phyloP scores from a whole-genome alignment of 2,797 vertebrate species.

The Streptopelia turtur region DNA sequence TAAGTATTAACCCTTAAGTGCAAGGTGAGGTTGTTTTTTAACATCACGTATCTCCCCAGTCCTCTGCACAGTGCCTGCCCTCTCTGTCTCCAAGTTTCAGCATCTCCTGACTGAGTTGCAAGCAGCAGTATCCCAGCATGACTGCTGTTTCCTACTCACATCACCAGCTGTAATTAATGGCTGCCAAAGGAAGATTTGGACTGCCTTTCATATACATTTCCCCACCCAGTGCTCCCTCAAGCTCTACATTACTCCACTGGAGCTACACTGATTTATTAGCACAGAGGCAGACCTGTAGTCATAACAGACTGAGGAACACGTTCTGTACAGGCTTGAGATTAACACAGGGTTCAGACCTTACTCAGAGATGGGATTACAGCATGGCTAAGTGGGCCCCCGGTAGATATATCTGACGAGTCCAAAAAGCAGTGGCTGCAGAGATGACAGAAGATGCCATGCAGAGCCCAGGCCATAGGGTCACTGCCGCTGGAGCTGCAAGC shows the following conservation, averaged over 20 bases:
- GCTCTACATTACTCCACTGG: background rate
- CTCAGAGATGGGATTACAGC: background rate
- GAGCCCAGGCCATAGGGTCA: background rate
- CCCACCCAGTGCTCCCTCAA: background rate
- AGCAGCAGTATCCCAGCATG: background rate
- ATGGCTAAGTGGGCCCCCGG: background rate
- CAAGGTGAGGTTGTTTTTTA: background rate
- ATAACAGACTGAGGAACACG: conserved; percentile 36
- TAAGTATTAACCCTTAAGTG: background rate
- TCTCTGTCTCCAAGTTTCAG: background rate
- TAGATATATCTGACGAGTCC: background rate
- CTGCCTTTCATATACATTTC: conserved; percentile 38
- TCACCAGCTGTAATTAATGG: background rate
- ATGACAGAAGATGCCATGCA: background rate
- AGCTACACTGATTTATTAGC: background rate
- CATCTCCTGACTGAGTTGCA: background rate
- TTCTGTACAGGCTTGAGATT: conserved; percentile 3
- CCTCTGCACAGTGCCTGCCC: background rate
- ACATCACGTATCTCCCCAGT: background rate
- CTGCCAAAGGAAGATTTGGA: background rate
- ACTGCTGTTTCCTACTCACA: background rate
- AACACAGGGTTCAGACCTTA: background rate
- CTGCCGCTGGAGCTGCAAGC: background rate
- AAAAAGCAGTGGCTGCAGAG: background rate
- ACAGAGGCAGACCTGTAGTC: conserved; percentile 6